phyloP scores from a whole-genome alignment of 1,140 invertebrate species.

The Carcinoscorpius rotundicauda region DNA sequence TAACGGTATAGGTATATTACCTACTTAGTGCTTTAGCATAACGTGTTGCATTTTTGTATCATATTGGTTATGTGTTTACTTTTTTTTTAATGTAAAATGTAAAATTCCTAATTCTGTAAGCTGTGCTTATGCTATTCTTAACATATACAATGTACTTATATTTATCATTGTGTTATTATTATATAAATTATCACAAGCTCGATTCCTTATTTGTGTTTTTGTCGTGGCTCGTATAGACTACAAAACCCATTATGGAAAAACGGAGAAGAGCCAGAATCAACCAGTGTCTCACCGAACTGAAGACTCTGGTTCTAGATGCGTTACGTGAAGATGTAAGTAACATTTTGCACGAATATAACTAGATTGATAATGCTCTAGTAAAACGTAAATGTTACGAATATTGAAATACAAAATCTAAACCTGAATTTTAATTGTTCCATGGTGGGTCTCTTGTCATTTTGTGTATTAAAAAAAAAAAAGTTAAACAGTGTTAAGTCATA shows the following conservation, averaged over 20 bases:
- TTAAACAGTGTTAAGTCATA: no score
- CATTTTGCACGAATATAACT: not conserved
- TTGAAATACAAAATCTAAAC: no score
- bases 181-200: not conserved
- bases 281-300: slow-evolving; percentile 81
- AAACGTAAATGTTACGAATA: no score
- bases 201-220: not conserved
- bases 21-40: no score
- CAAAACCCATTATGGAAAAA: slow-evolving; percentile 92
- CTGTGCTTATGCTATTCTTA: not conserved
- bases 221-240: slow-evolving; percentile 35
- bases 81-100: not conserved
- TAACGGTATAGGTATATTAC: no score
- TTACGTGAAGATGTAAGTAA: slow-evolving; percentile 35
- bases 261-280: slow-evolving; percentile 84
- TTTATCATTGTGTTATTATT: not conserved
- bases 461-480: no score
- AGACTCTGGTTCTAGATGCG: slow-evolving; percentile 74
- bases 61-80: not conserved
- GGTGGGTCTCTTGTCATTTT: no score
- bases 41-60: not conserved
- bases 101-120: not conserved
- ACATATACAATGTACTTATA: not conserved
- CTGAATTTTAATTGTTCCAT: no score
- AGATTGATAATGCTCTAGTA: no score